Conservation (phyloP, 2,888 invertebrate genomes). For the Trichacis sp. region DNA sequence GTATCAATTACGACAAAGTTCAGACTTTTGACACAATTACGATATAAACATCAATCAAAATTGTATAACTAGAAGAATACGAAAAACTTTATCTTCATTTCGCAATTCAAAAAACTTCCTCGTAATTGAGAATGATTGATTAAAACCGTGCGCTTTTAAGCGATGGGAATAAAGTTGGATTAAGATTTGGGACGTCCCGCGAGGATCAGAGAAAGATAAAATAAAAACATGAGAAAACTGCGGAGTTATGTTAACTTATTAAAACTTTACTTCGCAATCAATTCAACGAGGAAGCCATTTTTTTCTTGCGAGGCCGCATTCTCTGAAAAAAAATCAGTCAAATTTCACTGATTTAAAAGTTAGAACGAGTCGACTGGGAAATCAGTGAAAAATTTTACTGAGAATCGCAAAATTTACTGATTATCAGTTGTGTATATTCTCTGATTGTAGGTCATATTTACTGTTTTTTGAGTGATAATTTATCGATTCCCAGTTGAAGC, state of each 20-base stretch:
- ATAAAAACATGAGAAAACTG: not conserved
- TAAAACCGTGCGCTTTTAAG: not conserved
- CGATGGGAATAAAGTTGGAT: not conserved
- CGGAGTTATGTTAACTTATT: conserved; percentile 1
- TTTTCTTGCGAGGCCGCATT: not conserved
- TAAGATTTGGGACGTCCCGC: conserved; percentile 1
- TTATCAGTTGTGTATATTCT: no score
- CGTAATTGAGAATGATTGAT: not conserved
- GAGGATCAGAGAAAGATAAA: not conserved
- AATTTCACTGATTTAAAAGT: no score
- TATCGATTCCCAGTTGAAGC: no score
- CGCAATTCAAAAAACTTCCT: not conserved
- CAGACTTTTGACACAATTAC: no score
- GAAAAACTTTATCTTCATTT: not conserved
- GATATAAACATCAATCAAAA: no score
- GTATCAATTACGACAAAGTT: no score
- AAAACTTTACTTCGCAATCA: conserved; percentile 1
- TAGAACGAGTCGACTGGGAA: no score
- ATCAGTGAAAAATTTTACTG: no score
- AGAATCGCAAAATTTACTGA: no score
- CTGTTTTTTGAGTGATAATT: no score
- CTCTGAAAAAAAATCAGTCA: no score
- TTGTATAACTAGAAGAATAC: not conserved
- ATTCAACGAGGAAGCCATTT: not conserved
- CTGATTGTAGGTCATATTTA: no score